A percentile compares a stretch with the other conserved stretches of the same genome.
phyloP scores from a whole-genome alignment of 2,113 vertebrate genomes.

The Plotosus lineatus region DNA sequence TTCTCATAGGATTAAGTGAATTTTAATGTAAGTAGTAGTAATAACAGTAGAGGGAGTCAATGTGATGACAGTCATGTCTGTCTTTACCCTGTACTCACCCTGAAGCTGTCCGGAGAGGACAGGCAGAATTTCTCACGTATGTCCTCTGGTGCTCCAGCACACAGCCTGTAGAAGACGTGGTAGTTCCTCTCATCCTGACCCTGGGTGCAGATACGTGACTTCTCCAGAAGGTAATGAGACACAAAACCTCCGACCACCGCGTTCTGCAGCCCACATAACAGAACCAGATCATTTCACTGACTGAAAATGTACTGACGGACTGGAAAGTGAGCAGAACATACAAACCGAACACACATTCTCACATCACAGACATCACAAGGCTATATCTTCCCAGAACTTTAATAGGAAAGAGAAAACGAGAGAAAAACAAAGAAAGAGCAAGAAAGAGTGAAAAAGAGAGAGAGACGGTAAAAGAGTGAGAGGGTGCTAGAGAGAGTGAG shows the following conservation, averaged over 20 bases:
- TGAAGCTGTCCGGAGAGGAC: slow-evolving; percentile 88
- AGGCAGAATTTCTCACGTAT: slow-evolving; percentile 88
- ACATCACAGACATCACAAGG: no score
- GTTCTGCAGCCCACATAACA: slow-evolving; percentile 71
- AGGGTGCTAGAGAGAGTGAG: background rate
- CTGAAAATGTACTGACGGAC: background rate
- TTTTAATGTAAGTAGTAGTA: background rate
- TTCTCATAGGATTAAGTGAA: no score
- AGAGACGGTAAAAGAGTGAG: background rate
- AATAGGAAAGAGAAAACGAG: background rate
- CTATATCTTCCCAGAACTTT: no score
- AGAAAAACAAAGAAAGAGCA: background rate
- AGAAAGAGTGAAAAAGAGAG: background rate
- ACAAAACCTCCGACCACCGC: slow-evolving; percentile 95
- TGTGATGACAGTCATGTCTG: background rate
- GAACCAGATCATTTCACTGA: background rate
- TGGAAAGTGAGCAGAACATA: background rate
- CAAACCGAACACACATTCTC: background rate
- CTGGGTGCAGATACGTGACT: slow-evolving; percentile 96
- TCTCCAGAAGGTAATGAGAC: slow-evolving; percentile 97
- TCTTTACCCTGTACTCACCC: slow-evolving; percentile 75
- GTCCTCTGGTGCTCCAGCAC: slow-evolving; percentile 91
- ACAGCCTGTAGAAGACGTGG: slow-evolving; percentile 96
- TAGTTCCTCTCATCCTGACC: slow-evolving; percentile 96
- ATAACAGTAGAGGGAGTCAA: background rate